A percentile compares a stretch with the other conserved stretches of the same genome.
phyloP scores from a whole-genome alignment of 2,888 invertebrate genomes.

The Apodemia mormo region DNA sequence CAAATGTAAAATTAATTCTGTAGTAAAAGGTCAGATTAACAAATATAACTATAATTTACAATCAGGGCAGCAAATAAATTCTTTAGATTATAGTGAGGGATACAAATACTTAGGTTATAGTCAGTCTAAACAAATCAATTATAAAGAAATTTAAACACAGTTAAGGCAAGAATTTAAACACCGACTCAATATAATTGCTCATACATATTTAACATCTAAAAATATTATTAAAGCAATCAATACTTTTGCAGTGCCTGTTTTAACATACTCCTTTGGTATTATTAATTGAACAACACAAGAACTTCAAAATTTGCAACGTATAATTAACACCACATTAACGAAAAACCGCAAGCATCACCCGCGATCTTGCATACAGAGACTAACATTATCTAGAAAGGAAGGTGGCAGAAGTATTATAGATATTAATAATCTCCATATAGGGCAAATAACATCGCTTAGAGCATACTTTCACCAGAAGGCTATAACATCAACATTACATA shows the following conservation, averaged over 20 bases:
- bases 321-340: conserved; percentile 15
- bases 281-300: conserved; percentile 32
- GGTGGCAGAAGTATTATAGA: conserved; percentile 31
- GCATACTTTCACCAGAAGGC: background rate
- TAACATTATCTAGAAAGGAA: conserved; percentile 30
- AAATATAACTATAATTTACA: no score
- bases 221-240: conserved; percentile 24
- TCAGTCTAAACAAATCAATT: no score
- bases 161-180: conserved; percentile 21
- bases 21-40: no score
- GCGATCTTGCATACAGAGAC: conserved; percentile 28
- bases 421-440: conserved; percentile 19
- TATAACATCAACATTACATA: background rate
- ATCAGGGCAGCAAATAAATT: no score
- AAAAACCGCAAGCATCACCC: conserved; percentile 36
- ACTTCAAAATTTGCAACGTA: conserved; percentile 3
- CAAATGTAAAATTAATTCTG: no score
- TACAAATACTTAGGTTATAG: no score
- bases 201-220: conserved; percentile 16
- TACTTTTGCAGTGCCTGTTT: no score
- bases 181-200: conserved; percentile 20
- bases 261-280: conserved; percentile 20
- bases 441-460: conserved; percentile 1
- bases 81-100: no score
- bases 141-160: conserved; percentile 22